phyloP scores from a whole-genome alignment of 2,888 invertebrate genomes.

The Linnaemya vulpina region DNA sequence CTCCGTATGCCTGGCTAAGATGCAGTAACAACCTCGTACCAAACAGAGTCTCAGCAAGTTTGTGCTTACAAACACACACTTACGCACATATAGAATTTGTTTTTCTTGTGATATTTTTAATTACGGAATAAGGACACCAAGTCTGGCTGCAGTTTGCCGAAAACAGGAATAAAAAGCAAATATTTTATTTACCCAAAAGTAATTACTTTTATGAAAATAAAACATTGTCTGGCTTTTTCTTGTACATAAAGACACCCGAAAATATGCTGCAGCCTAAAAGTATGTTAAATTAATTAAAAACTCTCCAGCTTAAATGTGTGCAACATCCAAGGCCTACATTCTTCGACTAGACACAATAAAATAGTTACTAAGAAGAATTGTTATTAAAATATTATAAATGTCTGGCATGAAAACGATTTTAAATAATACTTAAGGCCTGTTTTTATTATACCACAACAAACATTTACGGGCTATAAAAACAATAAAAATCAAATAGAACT shows the following conservation, averaged over 20 bases:
- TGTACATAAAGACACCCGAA: neutral
- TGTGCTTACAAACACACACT: constrained; percentile 12
- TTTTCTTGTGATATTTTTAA: constrained; percentile 66
- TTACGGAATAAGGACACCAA: constrained; percentile 74
- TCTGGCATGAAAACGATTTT: constrained; percentile 24
- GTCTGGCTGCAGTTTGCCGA: constrained; percentile 66
- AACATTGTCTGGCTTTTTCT: constrained; percentile 40
- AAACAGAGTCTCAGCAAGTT: neutral
- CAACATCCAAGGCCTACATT: constrained; percentile 64
- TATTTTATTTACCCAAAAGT: constrained; percentile 43
- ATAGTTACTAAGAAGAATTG: constrained; percentile 24
- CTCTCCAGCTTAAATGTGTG: constrained; percentile 7
- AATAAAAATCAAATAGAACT: constrained; percentile 63
- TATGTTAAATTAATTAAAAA: constrained; percentile 66
- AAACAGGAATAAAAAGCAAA: constrained; percentile 1
- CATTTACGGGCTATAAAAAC: constrained; percentile 51
- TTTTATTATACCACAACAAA: constrained; percentile 55
- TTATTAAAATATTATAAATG: constrained; percentile 40
- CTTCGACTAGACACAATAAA: constrained; percentile 67
- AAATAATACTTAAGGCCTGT: constrained; percentile 61
- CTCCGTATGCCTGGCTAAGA: constrained; percentile 25
- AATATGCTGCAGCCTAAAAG: constrained; percentile 58
- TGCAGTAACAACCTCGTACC: neutral
- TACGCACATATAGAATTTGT: neutral
- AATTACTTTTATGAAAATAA: constrained; percentile 49